These are phyloP conservation scores for Drosophila parvula DNA, from an alignment of 1,140 invertebrate species.

Conservation along the genomic window DNA sequence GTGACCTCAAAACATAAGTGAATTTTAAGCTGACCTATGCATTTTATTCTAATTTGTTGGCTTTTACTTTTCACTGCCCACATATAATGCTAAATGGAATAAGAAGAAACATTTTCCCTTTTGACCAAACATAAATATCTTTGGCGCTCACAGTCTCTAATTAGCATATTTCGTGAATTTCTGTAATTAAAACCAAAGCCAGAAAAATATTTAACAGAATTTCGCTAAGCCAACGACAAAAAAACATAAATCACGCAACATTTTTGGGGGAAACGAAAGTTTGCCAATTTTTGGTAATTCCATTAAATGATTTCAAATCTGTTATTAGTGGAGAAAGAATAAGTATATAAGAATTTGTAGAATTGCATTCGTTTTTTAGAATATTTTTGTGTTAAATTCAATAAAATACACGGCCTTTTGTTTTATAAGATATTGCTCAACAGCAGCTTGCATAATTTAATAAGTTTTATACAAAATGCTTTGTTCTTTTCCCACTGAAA, in stretches of 20 bases:
- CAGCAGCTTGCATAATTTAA: slow-evolving; percentile 35
- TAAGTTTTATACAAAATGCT: neutral
- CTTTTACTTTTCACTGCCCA: slow-evolving; percentile 43
- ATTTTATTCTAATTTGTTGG: slow-evolving; percentile 14
- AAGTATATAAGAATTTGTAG: neutral
- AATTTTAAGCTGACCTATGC: neutral
- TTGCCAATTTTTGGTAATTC: slow-evolving; percentile 7
- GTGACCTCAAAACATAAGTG: neutral
- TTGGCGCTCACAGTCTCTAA: slow-evolving; percentile 16
- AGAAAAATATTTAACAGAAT: slow-evolving; percentile 41
- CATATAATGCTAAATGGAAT: slow-evolving; percentile 2
- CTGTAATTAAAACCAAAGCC: slow-evolving; percentile 46
- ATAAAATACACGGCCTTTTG: neutral
- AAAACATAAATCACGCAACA: slow-evolving; percentile 30
- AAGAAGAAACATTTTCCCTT: slow-evolving; percentile 22
- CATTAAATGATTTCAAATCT: neutral
- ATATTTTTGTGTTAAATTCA: neutral
- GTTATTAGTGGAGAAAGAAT: neutral
- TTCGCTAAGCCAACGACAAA: slow-evolving; percentile 15
- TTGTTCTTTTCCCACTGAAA: slow-evolving; percentile 41
- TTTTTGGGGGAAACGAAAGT: slow-evolving; percentile 54
- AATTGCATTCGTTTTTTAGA: neutral
- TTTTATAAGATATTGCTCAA: slow-evolving; percentile 6
- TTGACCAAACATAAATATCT: slow-evolving; percentile 16
- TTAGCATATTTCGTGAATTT: slow-evolving; percentile 46